Percentiles rank a stretch among this genome's conserved stretches.
Conservation (phyloP, 2,113 vertebrate species). For the Lampris megalopsis region DNA sequence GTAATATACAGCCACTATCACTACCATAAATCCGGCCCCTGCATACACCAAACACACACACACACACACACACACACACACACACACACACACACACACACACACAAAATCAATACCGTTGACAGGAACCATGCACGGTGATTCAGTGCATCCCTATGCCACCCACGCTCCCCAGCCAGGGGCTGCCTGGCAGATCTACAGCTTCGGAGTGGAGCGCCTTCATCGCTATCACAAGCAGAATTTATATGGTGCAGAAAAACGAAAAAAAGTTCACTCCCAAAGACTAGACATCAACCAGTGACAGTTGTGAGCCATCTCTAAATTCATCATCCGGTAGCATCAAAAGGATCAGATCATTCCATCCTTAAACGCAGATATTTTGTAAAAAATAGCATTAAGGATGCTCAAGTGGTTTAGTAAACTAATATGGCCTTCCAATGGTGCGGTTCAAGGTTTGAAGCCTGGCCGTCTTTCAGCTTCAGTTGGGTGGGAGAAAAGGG, state of each 20-base stretch:
- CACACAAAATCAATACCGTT: conserved; percentile 67
- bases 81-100: neutral
- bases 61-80: conserved; percentile 1
- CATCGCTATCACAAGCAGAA: conserved; percentile 44
- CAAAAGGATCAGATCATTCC: too few species aligned
- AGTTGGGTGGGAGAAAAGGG: too few species aligned
- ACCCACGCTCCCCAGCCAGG: conserved; percentile 54
- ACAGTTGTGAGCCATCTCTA: neutral
- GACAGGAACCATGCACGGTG: conserved; percentile 67
- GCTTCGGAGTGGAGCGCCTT: conserved; percentile 51
- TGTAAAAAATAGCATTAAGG: too few species aligned
- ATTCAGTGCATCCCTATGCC: conserved; percentile 67
- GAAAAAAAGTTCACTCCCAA: conserved; percentile 12
- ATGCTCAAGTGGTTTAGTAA: too few species aligned
- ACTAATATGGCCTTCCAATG: too few species aligned
- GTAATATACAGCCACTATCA: conserved; percentile 59
- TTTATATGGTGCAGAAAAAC: conserved; percentile 19
- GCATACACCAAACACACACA: conserved; percentile 14
- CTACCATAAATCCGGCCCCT: conserved; percentile 48
- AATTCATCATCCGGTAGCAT: neutral
- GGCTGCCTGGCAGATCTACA: conserved; percentile 48
- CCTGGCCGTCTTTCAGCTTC: too few species aligned
- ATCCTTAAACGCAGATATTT: too few species aligned
- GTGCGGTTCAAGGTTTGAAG: too few species aligned
- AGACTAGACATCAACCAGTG: conserved; percentile 8